Evolutionary conservation across 2,113 vertebrate species (phyloP).

Genomic region (Bubalus kerabau): DNA sequence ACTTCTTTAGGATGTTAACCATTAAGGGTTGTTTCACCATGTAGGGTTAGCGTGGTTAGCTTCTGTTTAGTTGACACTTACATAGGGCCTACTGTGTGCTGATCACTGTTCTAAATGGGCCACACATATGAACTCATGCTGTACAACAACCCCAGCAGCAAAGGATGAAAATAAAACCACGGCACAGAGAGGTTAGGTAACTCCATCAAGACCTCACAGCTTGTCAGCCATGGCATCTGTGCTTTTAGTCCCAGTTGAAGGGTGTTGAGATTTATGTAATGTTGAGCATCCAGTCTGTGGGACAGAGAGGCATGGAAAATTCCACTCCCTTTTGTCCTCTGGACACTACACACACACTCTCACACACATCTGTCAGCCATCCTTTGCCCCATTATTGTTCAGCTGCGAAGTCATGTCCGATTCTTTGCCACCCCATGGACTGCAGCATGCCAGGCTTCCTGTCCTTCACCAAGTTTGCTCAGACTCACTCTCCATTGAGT

Average conservation of each 20-base stretch:
- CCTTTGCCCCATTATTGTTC: not conserved
- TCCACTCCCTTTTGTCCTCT: not conserved
- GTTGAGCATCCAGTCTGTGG: not conserved
- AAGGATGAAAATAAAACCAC: not conserved
- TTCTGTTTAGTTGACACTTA: not conserved
- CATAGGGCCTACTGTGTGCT: not conserved
- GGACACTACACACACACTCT: not conserved
- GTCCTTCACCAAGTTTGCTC: not conserved
- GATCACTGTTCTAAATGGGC: not conserved
- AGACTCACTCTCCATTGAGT: not conserved
- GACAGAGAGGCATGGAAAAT: not conserved
- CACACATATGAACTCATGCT: not conserved
- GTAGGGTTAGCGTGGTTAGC: not conserved
- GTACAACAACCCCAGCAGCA: not conserved
- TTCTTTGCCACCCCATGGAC: not conserved
- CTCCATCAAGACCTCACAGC: not conserved
- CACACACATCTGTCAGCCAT: not conserved
- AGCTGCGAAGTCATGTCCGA: fast-evolving
- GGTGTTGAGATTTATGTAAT: not conserved
- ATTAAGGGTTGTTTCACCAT: not conserved
- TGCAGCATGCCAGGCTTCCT: not conserved
- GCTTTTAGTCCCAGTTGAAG: not conserved
- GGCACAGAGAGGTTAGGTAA: not conserved
- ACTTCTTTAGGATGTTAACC: not conserved
- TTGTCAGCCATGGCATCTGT: not conserved